A percentile compares a stretch with the other conserved stretches of the same genome.
Evolutionary conservation across 2,113 vertebrate genomes (phyloP).

Genomic region (Isurus oxyrinchus): DNA sequence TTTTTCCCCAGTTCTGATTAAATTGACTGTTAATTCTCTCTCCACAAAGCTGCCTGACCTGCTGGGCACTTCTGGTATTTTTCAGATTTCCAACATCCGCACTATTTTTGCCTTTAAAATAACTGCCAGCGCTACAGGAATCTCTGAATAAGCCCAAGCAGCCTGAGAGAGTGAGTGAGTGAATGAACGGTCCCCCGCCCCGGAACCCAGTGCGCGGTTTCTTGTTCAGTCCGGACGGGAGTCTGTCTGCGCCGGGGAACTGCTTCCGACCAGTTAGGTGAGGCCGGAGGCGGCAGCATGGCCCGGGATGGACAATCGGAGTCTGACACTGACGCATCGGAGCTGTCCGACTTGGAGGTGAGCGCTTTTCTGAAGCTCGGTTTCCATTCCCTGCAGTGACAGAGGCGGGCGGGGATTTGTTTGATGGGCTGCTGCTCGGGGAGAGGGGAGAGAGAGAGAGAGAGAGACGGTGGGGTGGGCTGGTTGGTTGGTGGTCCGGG

Average conservation of each 20-base stretch:
- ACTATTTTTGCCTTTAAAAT: neutral
- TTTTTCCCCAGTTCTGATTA: too few species aligned
- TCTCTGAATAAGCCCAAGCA: neutral
- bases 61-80: too few species aligned
- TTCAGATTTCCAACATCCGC: too few species aligned
- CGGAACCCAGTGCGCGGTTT: neutral
- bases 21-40: too few species aligned
- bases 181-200: rapidly evolving
- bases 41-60: too few species aligned
- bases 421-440: neutral
- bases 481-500: neutral
- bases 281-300: neutral
- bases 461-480: too few species aligned
- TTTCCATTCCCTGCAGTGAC: neutral
- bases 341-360: neutral
- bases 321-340: neutral
- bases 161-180: neutral
- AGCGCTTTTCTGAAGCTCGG: neutral
- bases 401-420: neutral
- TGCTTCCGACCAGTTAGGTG: neutral
- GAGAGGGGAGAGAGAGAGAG: too few species aligned
- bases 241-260: neutral
- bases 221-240: neutral
- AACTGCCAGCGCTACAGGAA: neutral
- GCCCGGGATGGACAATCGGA: neutral